Conservation (phyloP, 2,888 invertebrate species). For the Lutraria lutraria region DNA sequence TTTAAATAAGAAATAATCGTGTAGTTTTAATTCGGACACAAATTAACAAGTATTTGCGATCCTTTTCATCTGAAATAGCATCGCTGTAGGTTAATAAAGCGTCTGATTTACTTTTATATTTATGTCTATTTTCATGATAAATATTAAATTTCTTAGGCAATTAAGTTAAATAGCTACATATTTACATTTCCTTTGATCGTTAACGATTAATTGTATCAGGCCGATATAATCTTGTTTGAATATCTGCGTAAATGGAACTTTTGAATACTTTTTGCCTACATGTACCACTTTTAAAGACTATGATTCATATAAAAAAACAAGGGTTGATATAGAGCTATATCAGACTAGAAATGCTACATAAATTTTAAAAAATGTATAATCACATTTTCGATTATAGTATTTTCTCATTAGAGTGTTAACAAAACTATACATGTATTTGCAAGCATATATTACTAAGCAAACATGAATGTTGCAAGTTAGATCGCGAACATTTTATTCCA, state of each 20-base stretch:
- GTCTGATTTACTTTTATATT: constrained; percentile 54
- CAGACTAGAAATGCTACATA: too few species aligned
- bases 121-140: constrained; percentile 60
- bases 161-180: constrained; percentile 31
- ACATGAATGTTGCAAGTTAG: too few species aligned
- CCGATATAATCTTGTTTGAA: constrained; percentile 28
- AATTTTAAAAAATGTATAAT: too few species aligned
- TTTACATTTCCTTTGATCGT: constrained; percentile 43
- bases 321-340: too few species aligned
- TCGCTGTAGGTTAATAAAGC: constrained; percentile 41
- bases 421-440: too few species aligned
- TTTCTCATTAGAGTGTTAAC: too few species aligned
- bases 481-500: too few species aligned
- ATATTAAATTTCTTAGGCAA: constrained; percentile 53
- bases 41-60: constrained; percentile 59
- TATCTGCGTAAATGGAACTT: constrained; percentile 16
- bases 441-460: too few species aligned
- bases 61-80: constrained; percentile 57
- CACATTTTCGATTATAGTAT: too few species aligned
- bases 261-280: background rate
- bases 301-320: background rate
- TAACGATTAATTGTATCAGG: constrained; percentile 31
- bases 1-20: constrained; percentile 35
- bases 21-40: constrained; percentile 32
- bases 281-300: background rate